Base-by-base conservation (phyloP, 2,113 vertebrate species). In the Pterophyllum scalare region DNA sequence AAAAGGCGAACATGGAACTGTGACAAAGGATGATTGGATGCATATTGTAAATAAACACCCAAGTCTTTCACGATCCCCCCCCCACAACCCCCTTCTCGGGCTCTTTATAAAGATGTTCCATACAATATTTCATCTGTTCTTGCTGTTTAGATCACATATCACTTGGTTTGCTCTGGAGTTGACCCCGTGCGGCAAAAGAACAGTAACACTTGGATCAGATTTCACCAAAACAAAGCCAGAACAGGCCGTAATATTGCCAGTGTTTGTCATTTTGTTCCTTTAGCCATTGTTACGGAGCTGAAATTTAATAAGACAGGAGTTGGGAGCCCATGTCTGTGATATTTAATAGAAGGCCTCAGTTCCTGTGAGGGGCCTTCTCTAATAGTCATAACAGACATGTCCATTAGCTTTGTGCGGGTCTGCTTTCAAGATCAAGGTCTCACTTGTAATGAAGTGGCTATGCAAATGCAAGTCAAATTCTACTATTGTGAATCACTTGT, bases 361-460 rank as follows among this genome's bases (percentile, higher is more conserved):
- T 90, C 58, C 80, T 90, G 77, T 82, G 78, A 83, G 82, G 72
- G 85, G 84, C 82, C 87, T 80, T 88, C 91, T 83, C 85, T 81
- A 84, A 88, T 77, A 88, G 83, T 87, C 83, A 81, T 83, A 87
- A 89, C 84, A 91, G 88, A 92, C 91, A 84, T 90, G 90, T 93
- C 91, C 92, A 91, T 93, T 92, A 92, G 91, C 91, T 94, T 94
- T 94, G 89, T 93, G 28, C 80, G 76, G 75, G 80, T 74, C 82
- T 82, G 84, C 94, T 94, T 94, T 94, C 88, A 94, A 94, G 91
- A 95, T 94, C 92, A 94, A 93, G 92, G 93, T 93, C 91, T 94
- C 91, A 92, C 92, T 94, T 91, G 83, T 91, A 85, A 94, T 95
- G 89, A 94, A 94, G 94, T 92, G 92, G 81, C 88, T 90, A 82